Conservation (phyloP, 1,140 invertebrate species). For the Bombus soroeensis region DNA sequence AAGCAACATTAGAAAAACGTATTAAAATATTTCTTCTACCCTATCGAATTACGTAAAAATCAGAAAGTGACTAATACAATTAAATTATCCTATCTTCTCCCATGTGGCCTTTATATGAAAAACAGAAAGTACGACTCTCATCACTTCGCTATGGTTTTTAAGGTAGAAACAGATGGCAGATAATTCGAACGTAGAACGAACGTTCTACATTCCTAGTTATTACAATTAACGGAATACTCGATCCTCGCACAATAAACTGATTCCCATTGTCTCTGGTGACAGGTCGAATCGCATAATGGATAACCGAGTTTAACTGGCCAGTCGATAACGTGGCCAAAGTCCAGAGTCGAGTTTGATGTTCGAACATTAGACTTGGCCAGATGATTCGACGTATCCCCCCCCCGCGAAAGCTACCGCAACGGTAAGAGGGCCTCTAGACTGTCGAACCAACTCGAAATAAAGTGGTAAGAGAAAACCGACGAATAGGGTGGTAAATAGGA, state of each 20-base stretch:
- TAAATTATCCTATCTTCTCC: accelerated
- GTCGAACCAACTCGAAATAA: neutral
- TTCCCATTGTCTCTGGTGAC: neutral
- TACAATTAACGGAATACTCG: neutral
- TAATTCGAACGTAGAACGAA: neutral
- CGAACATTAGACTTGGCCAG: constrained; percentile 37
- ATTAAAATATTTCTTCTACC: no score
- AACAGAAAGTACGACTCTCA: no score
- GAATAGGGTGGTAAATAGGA: constrained; percentile 46
- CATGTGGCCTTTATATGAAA: no score
- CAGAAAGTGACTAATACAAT: no score
- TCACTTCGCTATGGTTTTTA: neutral
- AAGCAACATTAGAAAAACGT: no score
- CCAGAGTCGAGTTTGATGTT: constrained; percentile 32
- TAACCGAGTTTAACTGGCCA: neutral
- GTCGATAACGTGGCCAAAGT: constrained; percentile 17
- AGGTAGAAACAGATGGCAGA: no score
- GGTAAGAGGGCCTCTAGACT: constrained; percentile 28
- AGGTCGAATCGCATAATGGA: neutral
- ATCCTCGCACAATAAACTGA: neutral
- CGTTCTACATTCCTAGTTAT: neutral
- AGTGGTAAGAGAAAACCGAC: constrained; percentile 3
- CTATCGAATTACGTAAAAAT: no score
- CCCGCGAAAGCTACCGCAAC: neutral
- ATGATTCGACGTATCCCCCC: constrained; percentile 31